Conservation (phyloP, 92 coral and sea anemone species). For the Bergia puertoricense region DNA sequence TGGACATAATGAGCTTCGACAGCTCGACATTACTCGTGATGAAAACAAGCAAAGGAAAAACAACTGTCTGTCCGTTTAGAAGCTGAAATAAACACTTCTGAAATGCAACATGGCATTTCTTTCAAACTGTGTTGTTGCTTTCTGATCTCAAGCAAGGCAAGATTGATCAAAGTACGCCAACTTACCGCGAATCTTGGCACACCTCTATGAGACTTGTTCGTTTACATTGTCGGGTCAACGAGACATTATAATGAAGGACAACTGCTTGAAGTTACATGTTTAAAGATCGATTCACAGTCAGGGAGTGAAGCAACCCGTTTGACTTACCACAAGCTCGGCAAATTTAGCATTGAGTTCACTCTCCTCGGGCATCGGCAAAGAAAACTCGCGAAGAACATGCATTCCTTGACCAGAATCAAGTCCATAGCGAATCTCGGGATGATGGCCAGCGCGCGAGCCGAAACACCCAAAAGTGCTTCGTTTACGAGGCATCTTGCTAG, state of each 20-base stretch:
- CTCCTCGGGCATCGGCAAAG: slow-evolving; percentile 98
- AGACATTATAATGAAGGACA: slow-evolving; percentile 10
- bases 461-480: slow-evolving; percentile 89
- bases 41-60: slow-evolving; percentile 1
- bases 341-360: slow-evolving; percentile 95
- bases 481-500: slow-evolving; percentile 84
- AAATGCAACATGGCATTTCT: not conserved
- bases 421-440: slow-evolving; percentile 99
- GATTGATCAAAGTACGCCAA: not conserved
- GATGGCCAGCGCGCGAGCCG: slow-evolving; percentile 86
- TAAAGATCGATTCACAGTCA: not conserved
- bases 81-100: not conserved
- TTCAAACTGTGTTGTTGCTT: slow-evolving; percentile 9
- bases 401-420: slow-evolving; percentile 84
- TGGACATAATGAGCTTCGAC: slow-evolving; percentile 15
- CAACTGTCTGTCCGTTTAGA: not conserved
- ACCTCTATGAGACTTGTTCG: slow-evolving; percentile 33
- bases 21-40: slow-evolving; percentile 9
- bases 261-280: slow-evolving; percentile 38
- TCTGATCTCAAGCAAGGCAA: slow-evolving; percentile 22
- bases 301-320: not conserved
- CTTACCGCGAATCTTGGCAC: slow-evolving; percentile 35
- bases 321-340: slow-evolving; percentile 99
- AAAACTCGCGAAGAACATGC: slow-evolving; percentile 87
- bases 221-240: slow-evolving; percentile 34